These are phyloP conservation scores for Autographa gamma DNA, from an alignment of 2,888 invertebrate genomes.

Conservation along the genomic window DNA sequence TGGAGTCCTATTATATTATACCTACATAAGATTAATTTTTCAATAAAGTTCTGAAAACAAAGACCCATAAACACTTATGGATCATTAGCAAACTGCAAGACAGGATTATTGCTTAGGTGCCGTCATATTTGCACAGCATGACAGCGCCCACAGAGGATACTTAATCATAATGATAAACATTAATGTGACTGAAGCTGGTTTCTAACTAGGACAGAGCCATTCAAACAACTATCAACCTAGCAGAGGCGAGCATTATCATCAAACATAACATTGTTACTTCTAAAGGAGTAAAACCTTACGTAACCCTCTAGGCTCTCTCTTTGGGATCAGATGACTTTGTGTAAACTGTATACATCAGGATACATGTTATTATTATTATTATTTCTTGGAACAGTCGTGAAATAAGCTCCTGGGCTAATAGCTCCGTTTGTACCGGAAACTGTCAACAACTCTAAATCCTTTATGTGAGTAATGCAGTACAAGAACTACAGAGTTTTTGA, in stretches of 20 bases:
- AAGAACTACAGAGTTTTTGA: neutral
- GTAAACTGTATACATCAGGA: no score
- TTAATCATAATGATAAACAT: conserved; percentile 6
- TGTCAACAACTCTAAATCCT: no score
- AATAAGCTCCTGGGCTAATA: no score
- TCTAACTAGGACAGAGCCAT: neutral
- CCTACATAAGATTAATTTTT: no score
- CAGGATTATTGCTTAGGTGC: neutral
- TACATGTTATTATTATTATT: no score
- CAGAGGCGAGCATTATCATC: neutral
- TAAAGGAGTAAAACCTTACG: no score
- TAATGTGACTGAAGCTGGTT: neutral
- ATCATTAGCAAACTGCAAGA: neutral
- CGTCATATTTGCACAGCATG: neutral
- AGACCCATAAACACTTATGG: neutral
- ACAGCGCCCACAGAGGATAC: conserved; percentile 1
- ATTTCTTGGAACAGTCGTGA: no score
- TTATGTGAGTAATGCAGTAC: no score
- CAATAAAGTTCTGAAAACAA: neutral
- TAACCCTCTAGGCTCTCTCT: no score
- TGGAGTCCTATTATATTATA: no score
- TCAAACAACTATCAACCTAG: neutral
- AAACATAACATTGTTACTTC: neutral
- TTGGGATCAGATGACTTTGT: no score
- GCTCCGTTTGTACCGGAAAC: no score